Base-by-base conservation (phyloP, 2,797 vertebrate genomes). In the Cyprinodon diabolis region DNA sequence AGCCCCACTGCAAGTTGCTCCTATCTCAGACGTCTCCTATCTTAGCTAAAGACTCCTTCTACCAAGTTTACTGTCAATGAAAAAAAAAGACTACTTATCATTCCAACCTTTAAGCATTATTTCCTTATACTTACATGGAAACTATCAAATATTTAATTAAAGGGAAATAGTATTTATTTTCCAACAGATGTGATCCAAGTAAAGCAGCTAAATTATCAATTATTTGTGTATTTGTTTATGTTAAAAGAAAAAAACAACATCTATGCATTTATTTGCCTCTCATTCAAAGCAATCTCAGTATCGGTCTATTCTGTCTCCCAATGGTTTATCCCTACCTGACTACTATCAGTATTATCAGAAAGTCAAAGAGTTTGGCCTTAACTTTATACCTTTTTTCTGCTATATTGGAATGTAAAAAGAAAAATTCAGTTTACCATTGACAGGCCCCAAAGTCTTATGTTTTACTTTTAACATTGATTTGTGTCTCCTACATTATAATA, bases 1-100 rank as follows among this genome's bases (percentile, higher is more conserved):
- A 83, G 84, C 88, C 87, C 90, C 21, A 35, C 76, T 56, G 57
- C 77, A 68, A 74, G 40, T n/a, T 4, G 74, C 84, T 76, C 51
- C 71, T 78, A 67, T 47, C 65, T 52, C 66, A 75, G 79, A 52
- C 0, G 0, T 48, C 75, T 47, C 43, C 67, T 10, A 30, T 57
- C 56, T 60, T 66, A 74, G 69, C 70, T 30, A 48, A 66, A 19
- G 51, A n/a, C 68, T 54, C 19, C 19, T 19, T 19, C 57, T 70
- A 63, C 74, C 48, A 68, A 9, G 45, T 68, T 68, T 71, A 58
- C 66, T 30, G 68, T 40, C 19, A 47, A 47, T 45, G 30, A 21
- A 2, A 65, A 45, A 65, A 23, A 10, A 14, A 23, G 21, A 45
- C 21, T 65, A 65, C 37, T 45, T n/a, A 45, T 56, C 23, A 25